A percentile compares a stretch with the other conserved stretches of the same genome.
Evolutionary conservation across 2,797 vertebrate species (phyloP).

Genomic region (Pipistrellus pipistrellus): DNA sequence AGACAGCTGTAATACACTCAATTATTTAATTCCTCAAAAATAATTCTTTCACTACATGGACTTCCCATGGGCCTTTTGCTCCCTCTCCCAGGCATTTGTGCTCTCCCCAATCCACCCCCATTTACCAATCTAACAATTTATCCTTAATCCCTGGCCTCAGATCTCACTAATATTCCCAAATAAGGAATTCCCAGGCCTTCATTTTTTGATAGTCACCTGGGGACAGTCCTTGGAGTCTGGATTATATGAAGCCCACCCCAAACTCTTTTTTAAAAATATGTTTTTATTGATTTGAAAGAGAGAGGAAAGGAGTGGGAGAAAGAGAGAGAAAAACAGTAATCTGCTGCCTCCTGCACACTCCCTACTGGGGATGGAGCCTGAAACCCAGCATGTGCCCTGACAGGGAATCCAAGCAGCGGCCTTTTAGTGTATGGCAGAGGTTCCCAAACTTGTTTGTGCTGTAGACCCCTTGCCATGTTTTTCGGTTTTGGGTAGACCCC

Average conservation of each 20-base stretch:
- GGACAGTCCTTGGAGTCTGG: neutral
- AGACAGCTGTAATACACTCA: neutral
- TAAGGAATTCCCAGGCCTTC: neutral
- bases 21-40: constrained; percentile 7
- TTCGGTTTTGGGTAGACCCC: too few relatives aligned
- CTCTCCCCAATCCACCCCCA: neutral
- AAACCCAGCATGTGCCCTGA: neutral
- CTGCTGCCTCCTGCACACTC: neutral
- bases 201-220: neutral
- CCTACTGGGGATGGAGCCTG: neutral
- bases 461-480: too few relatives aligned
- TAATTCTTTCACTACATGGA: neutral
- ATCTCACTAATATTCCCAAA: neutral
- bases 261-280: neutral
- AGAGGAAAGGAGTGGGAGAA: neutral
- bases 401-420: neutral
- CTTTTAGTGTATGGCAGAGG: neutral
- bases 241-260: neutral
- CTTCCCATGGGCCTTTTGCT: neutral
- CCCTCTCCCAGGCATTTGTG: neutral
- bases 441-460: too few relatives aligned
- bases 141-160: neutral
- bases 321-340: neutral
- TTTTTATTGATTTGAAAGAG: neutral
- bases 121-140: neutral